A percentile compares a stretch with the other conserved stretches of the same genome.
phyloP scores from a whole-genome alignment of 2,797 vertebrate species.

The Picus viridis region DNA sequence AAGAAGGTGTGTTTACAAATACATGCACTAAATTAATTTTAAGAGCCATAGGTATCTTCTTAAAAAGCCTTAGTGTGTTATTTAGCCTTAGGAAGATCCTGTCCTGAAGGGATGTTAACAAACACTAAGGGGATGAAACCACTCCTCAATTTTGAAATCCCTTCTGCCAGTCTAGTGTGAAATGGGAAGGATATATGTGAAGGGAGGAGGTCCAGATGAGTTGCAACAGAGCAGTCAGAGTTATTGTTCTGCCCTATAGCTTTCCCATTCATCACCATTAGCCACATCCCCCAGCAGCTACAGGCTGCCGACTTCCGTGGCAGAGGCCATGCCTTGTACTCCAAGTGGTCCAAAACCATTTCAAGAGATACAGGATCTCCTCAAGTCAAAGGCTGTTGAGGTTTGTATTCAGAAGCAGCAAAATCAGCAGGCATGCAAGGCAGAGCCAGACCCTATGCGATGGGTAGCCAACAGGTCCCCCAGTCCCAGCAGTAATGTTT shows the following conservation, averaged over 20 bases:
- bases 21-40: background rate
- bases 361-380: background rate
- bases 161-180: background rate
- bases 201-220: background rate
- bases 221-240: background rate
- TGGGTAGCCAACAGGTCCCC: background rate
- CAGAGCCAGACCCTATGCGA: background rate
- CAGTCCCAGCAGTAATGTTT: background rate
- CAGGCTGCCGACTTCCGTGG: background rate
- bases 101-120: background rate
- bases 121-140: background rate
- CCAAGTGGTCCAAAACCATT: fast-evolving
- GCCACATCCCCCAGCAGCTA: background rate
- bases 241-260: background rate
- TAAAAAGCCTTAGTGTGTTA: background rate
- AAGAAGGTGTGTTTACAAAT: background rate
- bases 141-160: background rate
- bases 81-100: background rate
- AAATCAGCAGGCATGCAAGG: background rate
- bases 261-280: fast-evolving
- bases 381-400: background rate
- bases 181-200: background rate
- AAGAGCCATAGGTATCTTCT: background rate
- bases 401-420: background rate
- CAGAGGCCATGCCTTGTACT: background rate